Base-by-base conservation (phyloP, 2,888 invertebrate species). In the Cistogaster globosa region DNA sequence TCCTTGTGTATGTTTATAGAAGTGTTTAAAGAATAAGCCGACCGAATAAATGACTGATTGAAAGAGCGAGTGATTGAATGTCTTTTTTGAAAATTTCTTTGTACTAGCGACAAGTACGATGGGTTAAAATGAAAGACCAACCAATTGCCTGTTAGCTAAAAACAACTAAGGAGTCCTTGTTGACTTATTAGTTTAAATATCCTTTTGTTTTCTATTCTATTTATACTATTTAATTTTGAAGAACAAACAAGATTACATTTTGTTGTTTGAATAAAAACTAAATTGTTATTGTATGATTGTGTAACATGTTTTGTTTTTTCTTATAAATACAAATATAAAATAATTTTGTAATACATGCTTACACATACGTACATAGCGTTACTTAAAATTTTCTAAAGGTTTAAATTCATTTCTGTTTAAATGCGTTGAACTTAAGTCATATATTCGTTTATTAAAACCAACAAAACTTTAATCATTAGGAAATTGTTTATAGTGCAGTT, bases 171-270 rank as follows among this genome's bases (percentile, higher is more conserved):
- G 72, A 81, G 76, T 84, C 62, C 71, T 76, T 84, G 76, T 62
- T 68, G 72, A 63, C 81, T 76, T 84, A 84, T 72, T 84, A 71
- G 65, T 75, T 71, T 58, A 69, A 79, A 75, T 69, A 76, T 81
- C 38, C 67, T 55, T n/a, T 69, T 69, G 26, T 51, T 32, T 53
- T 51, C 20, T 55, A 18, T n/a, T n/a, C 18, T 62, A 26, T 62
- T 53, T 69, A 60, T 5, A 14, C 7, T 38, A 8, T n/a, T 26
- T 11, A 36, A 32, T 1, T 16, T 42, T 77, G 55, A n/a, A 55
- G 55, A 48, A 18, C n/a, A 81, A 68, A 62, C 62, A n/a, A 78
- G 77, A 67, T 82, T 82, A 76, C 38, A 26, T 74, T 38, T 72
- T 57, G 48, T 57, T 68, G 32, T 72, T 77, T 60, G 71, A 32